These are phyloP conservation scores for Oncorhynchus kisutch DNA, from an alignment of 2,113 vertebrate species.

Conservation along the genomic window DNA sequence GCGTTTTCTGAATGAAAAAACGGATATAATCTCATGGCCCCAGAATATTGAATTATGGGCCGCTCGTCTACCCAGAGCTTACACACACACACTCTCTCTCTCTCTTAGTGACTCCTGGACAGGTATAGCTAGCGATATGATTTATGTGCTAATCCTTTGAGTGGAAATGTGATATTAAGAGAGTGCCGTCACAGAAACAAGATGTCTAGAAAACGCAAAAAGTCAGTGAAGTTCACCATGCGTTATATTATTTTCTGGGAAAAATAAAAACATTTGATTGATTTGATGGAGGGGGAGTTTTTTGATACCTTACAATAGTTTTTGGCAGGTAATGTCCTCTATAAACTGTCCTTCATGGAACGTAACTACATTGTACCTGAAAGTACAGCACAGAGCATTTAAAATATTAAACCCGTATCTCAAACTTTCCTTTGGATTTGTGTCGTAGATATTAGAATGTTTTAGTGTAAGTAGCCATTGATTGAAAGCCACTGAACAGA, in stretches of 20 bases:
- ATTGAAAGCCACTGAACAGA: not conserved
- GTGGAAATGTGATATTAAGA: conserved; percentile 55
- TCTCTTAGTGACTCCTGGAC: conserved; percentile 34
- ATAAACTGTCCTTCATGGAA: no score
- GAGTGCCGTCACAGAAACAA: conserved; percentile 20
- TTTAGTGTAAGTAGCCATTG: not conserved
- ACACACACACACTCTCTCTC: not conserved
- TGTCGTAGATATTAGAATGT: not conserved
- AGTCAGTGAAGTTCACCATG: not conserved
- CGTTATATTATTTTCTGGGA: not conserved
- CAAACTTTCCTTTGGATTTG: not conserved
- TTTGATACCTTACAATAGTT: not conserved
- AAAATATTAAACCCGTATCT: no score
- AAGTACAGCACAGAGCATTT: no score
- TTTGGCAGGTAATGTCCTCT: no score
- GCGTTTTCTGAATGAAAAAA: conserved; percentile 27
- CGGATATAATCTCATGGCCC: conserved; percentile 37
- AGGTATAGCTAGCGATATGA: conserved; percentile 32
- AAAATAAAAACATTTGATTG: not conserved
- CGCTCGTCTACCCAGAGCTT: conserved; percentile 42
- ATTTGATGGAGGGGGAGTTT: not conserved
- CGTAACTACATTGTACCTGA: no score
- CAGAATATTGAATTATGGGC: conserved; percentile 42
- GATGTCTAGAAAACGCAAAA: conserved; percentile 15
- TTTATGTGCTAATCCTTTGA: conserved; percentile 53